Evolutionary conservation across 2,888 invertebrate genomes (phyloP).

Genomic region (Xylocampa areola): DNA sequence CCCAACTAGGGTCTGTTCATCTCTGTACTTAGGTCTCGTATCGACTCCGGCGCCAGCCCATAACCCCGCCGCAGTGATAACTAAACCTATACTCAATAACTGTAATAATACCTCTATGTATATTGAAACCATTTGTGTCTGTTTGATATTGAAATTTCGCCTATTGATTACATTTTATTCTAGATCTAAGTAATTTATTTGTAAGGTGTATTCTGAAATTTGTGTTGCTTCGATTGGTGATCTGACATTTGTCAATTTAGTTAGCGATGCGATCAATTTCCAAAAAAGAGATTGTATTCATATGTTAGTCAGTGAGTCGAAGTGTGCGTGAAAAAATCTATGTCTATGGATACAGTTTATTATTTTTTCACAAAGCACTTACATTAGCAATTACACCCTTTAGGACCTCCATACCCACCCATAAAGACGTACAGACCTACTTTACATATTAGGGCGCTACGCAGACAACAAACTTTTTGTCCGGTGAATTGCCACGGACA

Average conservation of each 20-base stretch:
- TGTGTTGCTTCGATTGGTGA: not conserved
- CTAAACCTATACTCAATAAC: constrained; percentile 64
- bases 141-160: not conserved
- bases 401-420: no score
- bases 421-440: no score
- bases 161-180: constrained; percentile 17
- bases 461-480: no score
- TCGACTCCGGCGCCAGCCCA: constrained; percentile 73
- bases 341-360: no score
- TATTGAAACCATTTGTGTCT: constrained; percentile 33
- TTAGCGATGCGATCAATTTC: not conserved
- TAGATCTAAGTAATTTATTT: not conserved
- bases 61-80: constrained; percentile 68
- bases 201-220: not conserved
- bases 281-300: no score
- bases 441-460: no score
- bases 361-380: no score
- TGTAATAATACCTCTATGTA: constrained; percentile 62
- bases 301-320: no score
- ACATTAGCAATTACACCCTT: no score
- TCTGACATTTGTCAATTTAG: not conserved
- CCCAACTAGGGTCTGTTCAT: constrained; percentile 78
- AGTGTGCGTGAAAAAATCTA: no score
- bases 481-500: no score
- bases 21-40: constrained; percentile 69